Evolutionary conservation across 2,113 vertebrate species (phyloP), one percentile per base, ranked within the genome.

Genomic region (Gymnocephalus cernua): DNA sequence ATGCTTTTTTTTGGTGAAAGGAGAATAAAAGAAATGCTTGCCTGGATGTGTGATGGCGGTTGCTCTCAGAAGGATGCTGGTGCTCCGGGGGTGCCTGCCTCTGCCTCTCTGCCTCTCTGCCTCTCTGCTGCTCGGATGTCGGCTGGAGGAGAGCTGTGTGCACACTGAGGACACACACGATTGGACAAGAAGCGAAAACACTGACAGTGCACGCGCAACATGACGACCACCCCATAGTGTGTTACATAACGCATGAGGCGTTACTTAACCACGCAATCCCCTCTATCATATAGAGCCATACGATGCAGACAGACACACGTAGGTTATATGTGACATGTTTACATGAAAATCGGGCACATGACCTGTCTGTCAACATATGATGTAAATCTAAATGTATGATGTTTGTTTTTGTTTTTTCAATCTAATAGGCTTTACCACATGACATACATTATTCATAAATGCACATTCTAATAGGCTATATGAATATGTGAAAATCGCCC

Each of bases 241-340:
- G 90, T 95, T 96, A 95, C 93, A 93, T 94, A 95, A 96, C 80
- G 38, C 65, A 64, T 1, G 61, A 74, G 50, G 58, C 79, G 32
- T 90, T 79, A 87, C 81, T 93, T 88, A 90, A 90, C 82, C 87
- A 56, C 29, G 16, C 65, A 59, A 25, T 53, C 73, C 57, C 56
- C 47, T 62, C 23, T 35, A 64, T 6, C 56, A 6, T 57, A 54
- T 41, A 50, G 80, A 41, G 51, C 48, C n/a, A 14, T 23, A 21
- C 14, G n/a, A 25, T 80, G 16, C 19, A 10, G 32, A 69, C 48
- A 16, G 47, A 7, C 23, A n/a, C 19, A 62, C 21, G 54, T 10
- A 54, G 35, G 16, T 9, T 35, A 3, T 0, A 27, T 35, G 51
- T 70, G 83, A 38, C 41, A 12, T 48, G 53, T 29, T 32, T 32